Conservation (phyloP, 2,888 invertebrate species). For the Villa cingulata region DNA sequence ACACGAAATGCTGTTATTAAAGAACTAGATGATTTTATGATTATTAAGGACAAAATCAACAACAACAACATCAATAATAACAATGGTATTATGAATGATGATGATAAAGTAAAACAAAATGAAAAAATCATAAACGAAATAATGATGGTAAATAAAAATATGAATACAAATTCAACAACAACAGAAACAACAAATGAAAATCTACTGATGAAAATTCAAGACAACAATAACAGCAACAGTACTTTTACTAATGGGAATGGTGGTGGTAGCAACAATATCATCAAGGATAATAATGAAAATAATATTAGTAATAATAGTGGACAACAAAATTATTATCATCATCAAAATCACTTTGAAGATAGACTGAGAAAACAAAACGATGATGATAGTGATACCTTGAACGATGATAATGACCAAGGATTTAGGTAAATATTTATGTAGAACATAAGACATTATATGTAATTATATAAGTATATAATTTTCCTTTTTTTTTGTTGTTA, state of each 20-base stretch:
- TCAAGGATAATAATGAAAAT: no score
- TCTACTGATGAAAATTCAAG: not conserved
- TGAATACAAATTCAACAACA: not conserved
- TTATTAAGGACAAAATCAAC: not conserved
- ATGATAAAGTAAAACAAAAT: no score
- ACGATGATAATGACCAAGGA: not conserved
- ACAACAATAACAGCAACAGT: not conserved
- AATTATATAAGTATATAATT: no score
- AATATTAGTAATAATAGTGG: no score
- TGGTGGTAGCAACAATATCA: no score
- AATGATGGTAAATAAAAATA: no score
- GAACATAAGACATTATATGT: no score
- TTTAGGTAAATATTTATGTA: not conserved
- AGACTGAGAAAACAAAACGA: not conserved
- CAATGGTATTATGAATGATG: not conserved
- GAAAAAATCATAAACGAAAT: no score
- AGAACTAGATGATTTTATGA: not conserved
- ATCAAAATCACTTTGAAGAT: not conserved
- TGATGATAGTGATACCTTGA: not conserved
- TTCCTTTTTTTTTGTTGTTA: no score
- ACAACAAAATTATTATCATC: not conserved
- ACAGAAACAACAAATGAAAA: slow-evolving; percentile 19
- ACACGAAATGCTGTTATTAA: not conserved
- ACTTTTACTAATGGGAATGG: not conserved
- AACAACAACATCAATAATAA: no score